A percentile compares a stretch with the other conserved stretches of the same genome.
These are phyloP conservation scores for Chamaea fasciata DNA, from an alignment of 2,113 vertebrate species.

Conservation along the genomic window DNA sequence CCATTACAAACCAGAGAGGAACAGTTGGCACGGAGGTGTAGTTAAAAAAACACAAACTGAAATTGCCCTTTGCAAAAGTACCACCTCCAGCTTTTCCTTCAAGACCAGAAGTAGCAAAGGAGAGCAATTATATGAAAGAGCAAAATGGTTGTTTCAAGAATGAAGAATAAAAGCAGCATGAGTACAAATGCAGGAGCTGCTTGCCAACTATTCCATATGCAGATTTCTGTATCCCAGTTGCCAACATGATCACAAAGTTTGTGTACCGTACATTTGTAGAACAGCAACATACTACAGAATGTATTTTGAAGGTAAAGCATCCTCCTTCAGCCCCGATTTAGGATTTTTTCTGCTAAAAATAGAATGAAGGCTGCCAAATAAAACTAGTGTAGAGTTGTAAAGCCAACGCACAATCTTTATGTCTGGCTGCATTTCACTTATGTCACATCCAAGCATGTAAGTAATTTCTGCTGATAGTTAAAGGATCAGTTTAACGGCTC, in stretches of 20 bases:
- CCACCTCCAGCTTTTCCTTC: slow-evolving; percentile 10
- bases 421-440: background rate
- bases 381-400: background rate
- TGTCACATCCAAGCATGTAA: background rate
- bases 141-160: slow-evolving; percentile 1
- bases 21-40: slow-evolving; percentile 29
- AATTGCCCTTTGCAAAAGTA: slow-evolving; percentile 26
- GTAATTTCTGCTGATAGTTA: background rate
- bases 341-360: background rate
- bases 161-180: background rate
- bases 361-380: background rate
- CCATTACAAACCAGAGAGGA: background rate
- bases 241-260: background rate
- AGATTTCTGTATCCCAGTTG: background rate
- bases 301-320: background rate
- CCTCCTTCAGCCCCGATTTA: background rate
- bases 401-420: background rate
- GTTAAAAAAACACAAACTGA: background rate
- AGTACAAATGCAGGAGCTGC: background rate
- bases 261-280: background rate
- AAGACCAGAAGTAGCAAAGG: slow-evolving; percentile 28
- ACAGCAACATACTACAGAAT: background rate
- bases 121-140: background rate
- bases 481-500: background rate
- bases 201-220: background rate